Base-by-base conservation (phyloP, 2,888 invertebrate genomes). In the Euphydryas editha region DNA sequence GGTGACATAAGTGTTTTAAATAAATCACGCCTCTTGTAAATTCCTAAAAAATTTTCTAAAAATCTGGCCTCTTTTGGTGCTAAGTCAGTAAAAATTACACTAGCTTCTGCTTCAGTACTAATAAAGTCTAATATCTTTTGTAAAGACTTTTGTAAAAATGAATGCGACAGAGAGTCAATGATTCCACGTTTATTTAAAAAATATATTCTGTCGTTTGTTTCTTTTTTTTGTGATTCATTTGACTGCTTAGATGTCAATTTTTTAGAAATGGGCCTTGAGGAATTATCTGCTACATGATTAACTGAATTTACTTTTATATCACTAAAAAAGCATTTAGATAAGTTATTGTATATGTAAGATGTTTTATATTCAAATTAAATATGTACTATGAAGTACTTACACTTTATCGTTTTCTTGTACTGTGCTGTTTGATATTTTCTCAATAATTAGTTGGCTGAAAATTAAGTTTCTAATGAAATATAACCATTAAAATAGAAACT, bases 91-190 rank as follows among this genome's bases (percentile, higher is more conserved):
- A 78, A 78, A n/a, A 69, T 65, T 1, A 77, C 15, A 68, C 71
- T 76, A 0, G 69, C 76, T 51, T 70, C 70, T 42, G 36, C 4
- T 1, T 71, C 61, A 13, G 77, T 74, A 1, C 61, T 49, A 0
- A 80, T 36, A 69, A 81, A 81, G 30, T 76, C 71, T 15, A 75
- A 51, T 20, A 79, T 67, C 5, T 61, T 69, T 59, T 72, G 61
- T n/a, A 80, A 61, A 0, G 67, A 39, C 1, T 60, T 64, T 20
- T 67, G 71, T 11, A 76, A 64, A 54, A 77, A 77, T 0, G 37
- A 1, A 0, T 71, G 69, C 0, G 77, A 65, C 11, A 79, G 55
- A 0, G 64, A 69, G 0, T 75, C 74, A 6, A 70, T 63, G 10
- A 69, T 70, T 30, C 63, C 62, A 39, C 60, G 61, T 11, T 65